These are phyloP conservation scores for Cheirogaleus medius DNA, from an alignment of 2,113 vertebrate genomes.

Conservation along the genomic window DNA sequence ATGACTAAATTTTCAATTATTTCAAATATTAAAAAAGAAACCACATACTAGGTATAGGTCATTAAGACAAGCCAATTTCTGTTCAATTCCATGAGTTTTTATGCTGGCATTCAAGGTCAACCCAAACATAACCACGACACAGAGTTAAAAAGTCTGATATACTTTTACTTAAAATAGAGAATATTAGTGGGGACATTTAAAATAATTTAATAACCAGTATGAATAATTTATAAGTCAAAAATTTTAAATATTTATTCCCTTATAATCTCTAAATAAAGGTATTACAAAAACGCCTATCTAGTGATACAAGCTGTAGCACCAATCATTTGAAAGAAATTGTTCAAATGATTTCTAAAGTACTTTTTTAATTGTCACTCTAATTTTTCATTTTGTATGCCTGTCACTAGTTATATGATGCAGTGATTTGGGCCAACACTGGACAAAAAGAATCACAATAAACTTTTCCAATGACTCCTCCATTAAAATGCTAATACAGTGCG, in stretches of 20 bases:
- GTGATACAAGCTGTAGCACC: conserved; percentile 42
- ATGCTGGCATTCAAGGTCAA: background rate
- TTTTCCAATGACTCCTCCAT: background rate
- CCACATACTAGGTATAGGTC: background rate
- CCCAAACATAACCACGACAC: background rate
- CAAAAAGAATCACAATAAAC: background rate
- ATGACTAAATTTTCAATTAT: background rate
- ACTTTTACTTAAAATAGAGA: conserved; percentile 43
- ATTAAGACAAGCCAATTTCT: conserved; percentile 37
- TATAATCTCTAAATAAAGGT: conserved; percentile 46
- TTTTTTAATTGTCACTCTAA: background rate
- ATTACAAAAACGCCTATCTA: conserved; percentile 26
- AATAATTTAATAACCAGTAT: conserved; percentile 30
- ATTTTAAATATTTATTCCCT: conserved; percentile 12
- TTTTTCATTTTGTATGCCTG: background rate
- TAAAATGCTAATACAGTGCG: background rate
- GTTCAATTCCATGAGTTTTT: background rate
- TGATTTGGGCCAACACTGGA: background rate
- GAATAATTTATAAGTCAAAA: conserved; percentile 44
- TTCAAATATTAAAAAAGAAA: conserved; percentile 45
- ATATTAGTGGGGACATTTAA: conserved; percentile 3
- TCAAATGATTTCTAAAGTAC: conserved; percentile 40
- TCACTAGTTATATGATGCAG: background rate
- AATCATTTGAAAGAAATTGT: conserved; percentile 17
- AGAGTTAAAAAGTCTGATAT: conserved; percentile 34